Evolutionary conservation across 2,888 invertebrate species (phyloP), one percentile per base, ranked within the genome.

Genomic region (Philaethria dido): DNA sequence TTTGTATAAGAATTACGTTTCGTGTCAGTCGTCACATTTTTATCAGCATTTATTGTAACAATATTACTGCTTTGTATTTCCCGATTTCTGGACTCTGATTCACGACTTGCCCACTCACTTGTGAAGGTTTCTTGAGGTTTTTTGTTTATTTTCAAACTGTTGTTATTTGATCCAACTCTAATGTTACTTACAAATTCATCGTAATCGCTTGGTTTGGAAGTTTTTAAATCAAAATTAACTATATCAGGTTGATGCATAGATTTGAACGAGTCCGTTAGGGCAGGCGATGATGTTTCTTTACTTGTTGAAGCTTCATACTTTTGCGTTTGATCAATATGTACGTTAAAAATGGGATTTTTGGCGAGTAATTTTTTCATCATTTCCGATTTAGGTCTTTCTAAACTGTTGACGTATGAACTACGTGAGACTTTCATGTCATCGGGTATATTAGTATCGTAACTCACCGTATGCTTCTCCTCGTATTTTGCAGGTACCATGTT

Each of bases 361-460:
- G 92, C 92, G 44, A 94, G 85, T 11, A 93, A 73, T 76, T 94
- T 94, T 69, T 94, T 94, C 84, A 94, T 93, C 78, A 94, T 92
- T 39, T 94, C 94, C 1, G 94, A 94, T 82, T 94, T 95, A 1
- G 94, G 94, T 73, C 94, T 86, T 77, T 95, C 95, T 74, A 94
- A 83, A 73, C 94, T 94, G 47, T 94, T 94, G 1, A 83, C 93
- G 69, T 94, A 92, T 8, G 94, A 92, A 78, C 93, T 94, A 50
- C 94, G 87, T 0, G 94, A 94, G 14, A 94, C 94, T 86, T 95
- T 95, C 68, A 95, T 86, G 76, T 95, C 94, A 78, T 94, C 94
- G 8, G 94, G 94, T 69, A 94, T 90, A 71, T 95, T 95, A 0
- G 94, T 94, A 70, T 94, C 94, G 66, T 93, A 93, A 22, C 84